Conservation (phyloP, 2,797 vertebrate species). For the Clarias fuscus region DNA sequence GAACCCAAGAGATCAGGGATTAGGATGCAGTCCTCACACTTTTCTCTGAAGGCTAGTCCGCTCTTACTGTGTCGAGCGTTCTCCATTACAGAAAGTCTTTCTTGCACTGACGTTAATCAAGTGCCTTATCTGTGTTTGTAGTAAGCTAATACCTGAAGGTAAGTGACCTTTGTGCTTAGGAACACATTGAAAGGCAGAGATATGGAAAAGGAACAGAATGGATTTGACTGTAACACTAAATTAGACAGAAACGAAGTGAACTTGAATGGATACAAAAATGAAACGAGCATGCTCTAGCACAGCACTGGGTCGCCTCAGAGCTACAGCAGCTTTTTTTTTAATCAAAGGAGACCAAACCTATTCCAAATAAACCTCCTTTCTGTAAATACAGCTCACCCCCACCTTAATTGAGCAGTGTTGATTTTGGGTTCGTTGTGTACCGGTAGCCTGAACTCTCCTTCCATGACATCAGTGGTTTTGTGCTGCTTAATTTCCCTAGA, state of each 20-base stretch:
- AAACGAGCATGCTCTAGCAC: not conserved
- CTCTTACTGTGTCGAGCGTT: constrained; percentile 15
- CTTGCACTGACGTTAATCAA: constrained; percentile 24
- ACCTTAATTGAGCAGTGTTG: constrained; percentile 65
- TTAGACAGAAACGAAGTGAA: not conserved
- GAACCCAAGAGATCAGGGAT: constrained; percentile 24
- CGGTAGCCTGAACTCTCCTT: constrained; percentile 63
- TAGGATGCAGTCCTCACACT: constrained; percentile 4
- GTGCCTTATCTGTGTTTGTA: constrained; percentile 32
- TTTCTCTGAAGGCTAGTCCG: not conserved
- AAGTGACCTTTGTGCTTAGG: constrained; percentile 16
- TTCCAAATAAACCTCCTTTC: constrained; percentile 65
- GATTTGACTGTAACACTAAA: not conserved
- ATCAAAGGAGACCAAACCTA: constrained; percentile 51
- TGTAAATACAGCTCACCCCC: constrained; percentile 66
- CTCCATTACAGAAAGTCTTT: constrained; percentile 23
- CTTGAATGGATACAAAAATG: not conserved
- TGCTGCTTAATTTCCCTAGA: constrained; percentile 66
- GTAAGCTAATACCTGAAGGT: constrained; percentile 25
- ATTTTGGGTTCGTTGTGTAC: constrained; percentile 58
- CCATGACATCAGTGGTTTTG: constrained; percentile 73
- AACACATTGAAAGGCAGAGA: constrained; percentile 20
- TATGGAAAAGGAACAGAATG: constrained; percentile 1
- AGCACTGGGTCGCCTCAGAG: not conserved
- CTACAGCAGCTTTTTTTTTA: constrained; percentile 20